phyloP scores from a whole-genome alignment of 2,888 invertebrate species.

The Andrena chrysosceles region DNA sequence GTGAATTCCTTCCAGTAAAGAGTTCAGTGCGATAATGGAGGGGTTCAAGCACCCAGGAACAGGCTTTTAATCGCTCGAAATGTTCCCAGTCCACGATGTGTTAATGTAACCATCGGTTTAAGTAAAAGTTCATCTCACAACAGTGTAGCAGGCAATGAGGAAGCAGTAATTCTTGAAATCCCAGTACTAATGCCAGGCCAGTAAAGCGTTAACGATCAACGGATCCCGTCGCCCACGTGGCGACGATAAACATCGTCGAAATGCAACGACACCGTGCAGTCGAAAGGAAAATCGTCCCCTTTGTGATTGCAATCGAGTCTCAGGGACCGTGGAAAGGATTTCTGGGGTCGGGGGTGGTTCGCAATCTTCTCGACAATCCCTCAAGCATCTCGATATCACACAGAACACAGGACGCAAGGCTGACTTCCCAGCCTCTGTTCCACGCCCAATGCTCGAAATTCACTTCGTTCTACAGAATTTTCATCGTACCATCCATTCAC shows the following conservation, averaged over 20 bases:
- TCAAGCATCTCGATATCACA: constrained; percentile 7
- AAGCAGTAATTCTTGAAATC: background rate
- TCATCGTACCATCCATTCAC: background rate
- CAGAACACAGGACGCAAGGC: background rate
- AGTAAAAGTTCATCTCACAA: background rate
- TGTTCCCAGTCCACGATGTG: too few species aligned
- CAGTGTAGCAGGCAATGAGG: background rate
- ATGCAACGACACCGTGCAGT: background rate
- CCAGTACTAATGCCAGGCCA: background rate
- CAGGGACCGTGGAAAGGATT: constrained; percentile 24
- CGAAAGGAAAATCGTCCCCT: background rate
- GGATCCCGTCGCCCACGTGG: background rate
- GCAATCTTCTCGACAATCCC: constrained; percentile 20
- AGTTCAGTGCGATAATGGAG: too few species aligned
- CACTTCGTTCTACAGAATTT: background rate
- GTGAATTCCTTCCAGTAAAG: too few species aligned
- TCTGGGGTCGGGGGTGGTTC: background rate
- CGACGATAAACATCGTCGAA: constrained; percentile 7
- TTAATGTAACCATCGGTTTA: background rate
- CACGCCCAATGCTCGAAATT: background rate
- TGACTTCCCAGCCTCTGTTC: background rate
- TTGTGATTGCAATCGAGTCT: constrained; percentile 27
- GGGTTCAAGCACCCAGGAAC: too few species aligned
- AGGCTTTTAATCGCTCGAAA: too few species aligned
- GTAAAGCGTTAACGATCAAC: background rate